These are phyloP conservation scores for Augochlorella aurata DNA, from an alignment of 2,888 invertebrate species.

Conservation along the genomic window DNA sequence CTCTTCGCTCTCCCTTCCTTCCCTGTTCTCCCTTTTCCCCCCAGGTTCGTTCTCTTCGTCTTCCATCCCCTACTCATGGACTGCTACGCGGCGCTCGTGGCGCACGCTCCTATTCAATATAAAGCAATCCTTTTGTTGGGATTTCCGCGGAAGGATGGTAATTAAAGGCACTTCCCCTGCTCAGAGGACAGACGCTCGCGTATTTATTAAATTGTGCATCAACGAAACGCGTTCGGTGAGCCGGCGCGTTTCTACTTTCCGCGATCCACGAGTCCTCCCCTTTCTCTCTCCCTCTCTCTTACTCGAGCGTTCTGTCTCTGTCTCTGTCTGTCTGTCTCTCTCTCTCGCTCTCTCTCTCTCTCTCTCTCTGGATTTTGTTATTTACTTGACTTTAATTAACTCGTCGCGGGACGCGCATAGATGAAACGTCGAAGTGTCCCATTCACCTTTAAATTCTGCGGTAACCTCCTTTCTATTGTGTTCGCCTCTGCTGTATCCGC, in stretches of 20 bases:
- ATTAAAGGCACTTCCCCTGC: conserved; percentile 44
- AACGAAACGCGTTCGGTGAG: conserved; percentile 14
- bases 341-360: no score
- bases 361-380: not conserved
- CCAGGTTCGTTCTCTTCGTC: not conserved
- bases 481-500: not conserved
- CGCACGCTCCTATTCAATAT: conserved; percentile 5
- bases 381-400: conserved; percentile 35
- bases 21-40: not conserved
- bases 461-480: not conserved
- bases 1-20: not conserved
- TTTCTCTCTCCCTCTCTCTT: no score
- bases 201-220: conserved; percentile 35
- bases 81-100: not conserved
- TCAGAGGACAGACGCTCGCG: conserved; percentile 3
- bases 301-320: no score
- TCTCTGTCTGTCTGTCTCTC: no score
- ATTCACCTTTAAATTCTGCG: conserved; percentile 7
- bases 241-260: conserved; percentile 10
- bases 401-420: not conserved
- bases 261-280: not conserved
- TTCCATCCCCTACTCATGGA: not conserved
- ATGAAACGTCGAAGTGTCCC: conserved; percentile 8
- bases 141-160: conserved; percentile 40
- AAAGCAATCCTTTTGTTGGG: conserved; percentile 30